Evolutionary conservation across 2,113 vertebrate genomes (phyloP).

Genomic region (Amblyornis subalaris): DNA sequence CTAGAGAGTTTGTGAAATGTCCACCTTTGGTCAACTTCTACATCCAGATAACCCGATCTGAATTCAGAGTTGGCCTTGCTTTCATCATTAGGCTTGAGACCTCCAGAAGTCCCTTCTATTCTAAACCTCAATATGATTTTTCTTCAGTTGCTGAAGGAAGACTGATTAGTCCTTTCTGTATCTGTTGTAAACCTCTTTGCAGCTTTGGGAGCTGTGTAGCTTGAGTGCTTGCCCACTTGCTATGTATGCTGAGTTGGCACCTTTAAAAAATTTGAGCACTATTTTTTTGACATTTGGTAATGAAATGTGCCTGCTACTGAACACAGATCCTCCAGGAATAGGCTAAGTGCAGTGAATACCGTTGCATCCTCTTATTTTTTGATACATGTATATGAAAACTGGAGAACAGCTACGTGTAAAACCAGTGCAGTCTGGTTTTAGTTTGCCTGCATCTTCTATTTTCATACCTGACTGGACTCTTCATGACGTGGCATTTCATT

Average conservation of each 20-base stretch:
- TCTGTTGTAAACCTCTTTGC: not conserved
- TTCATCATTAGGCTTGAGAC: not conserved
- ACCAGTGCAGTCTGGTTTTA: not conserved
- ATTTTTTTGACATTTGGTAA: not conserved
- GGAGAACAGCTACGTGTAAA: not conserved
- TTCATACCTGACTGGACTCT: not conserved
- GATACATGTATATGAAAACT: not conserved
- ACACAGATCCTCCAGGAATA: not conserved
- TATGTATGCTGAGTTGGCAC: not conserved
- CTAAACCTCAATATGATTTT: not conserved
- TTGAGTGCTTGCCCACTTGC: not conserved
- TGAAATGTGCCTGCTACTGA: not conserved
- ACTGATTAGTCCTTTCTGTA: not conserved
- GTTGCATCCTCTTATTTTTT: not conserved
- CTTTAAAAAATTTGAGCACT: not conserved
- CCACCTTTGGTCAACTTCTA: not conserved
- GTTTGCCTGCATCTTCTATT: not conserved
- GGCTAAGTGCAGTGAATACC: rapidly evolving
- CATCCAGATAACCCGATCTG: not conserved
- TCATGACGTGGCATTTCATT: not conserved
- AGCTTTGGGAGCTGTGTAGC: not conserved
- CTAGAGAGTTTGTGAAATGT: not conserved
- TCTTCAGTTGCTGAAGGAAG: not conserved
- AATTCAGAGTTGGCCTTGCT: not conserved
- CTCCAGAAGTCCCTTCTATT: not conserved